phyloP scores from a whole-genome alignment of 2,113 vertebrate species.

The Otolemur garnettii region DNA sequence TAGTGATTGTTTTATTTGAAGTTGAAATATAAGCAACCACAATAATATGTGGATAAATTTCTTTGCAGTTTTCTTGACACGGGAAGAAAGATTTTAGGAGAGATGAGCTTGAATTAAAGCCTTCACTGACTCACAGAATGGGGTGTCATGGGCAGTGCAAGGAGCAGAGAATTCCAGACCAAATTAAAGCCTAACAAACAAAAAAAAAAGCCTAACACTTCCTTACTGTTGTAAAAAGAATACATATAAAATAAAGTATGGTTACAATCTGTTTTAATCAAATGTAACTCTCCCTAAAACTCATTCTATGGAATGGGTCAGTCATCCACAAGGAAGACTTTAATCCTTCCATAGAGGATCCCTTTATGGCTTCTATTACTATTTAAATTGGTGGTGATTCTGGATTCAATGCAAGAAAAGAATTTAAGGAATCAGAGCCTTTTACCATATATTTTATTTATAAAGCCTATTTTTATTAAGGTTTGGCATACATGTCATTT shows the following conservation, averaged over 20 bases:
- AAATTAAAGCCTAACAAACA: neutral
- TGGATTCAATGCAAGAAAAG: neutral
- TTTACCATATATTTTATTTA: neutral
- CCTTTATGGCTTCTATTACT: neutral
- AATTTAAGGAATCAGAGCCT: neutral
- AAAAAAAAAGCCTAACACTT: neutral
- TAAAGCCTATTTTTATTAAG: neutral
- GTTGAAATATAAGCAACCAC: neutral
- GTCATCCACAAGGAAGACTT: neutral
- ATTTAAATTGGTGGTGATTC: neutral
- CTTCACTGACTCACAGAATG: neutral
- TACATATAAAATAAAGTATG: neutral
- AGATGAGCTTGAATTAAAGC: neutral
- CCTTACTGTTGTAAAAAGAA: neutral
- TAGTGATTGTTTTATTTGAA: neutral
- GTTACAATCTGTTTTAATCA: neutral
- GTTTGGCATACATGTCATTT: neutral
- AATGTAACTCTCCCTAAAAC: neutral
- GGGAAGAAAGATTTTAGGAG: neutral
- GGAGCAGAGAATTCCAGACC: neutral
- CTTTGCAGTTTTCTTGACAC: neutral
- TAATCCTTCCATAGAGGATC: neutral
- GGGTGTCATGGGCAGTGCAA: neutral
- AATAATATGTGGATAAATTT: neutral
- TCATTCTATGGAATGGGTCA: neutral